Conservation (phyloP, 2,797 vertebrate genomes). For the Sciurus carolinensis region DNA sequence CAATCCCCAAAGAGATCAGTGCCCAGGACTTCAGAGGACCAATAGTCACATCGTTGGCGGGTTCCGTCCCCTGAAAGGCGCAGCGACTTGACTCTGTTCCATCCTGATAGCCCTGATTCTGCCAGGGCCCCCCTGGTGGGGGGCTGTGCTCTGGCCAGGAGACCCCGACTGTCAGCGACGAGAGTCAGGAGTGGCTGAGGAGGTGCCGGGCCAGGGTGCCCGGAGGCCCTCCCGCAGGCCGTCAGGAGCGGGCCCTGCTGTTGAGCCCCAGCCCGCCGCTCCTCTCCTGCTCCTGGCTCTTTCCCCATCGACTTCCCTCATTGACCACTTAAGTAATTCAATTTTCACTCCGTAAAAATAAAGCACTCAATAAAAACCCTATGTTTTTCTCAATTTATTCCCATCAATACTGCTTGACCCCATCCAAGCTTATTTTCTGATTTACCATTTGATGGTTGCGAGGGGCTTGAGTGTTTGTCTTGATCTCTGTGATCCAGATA, state of each 20-base stretch:
- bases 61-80: not conserved
- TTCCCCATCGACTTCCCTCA: not conserved
- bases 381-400: conserved; percentile 61
- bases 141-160: not conserved
- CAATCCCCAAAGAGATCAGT: conserved; percentile 33
- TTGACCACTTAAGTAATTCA: conserved; percentile 50
- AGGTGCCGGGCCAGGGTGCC: fast-evolving
- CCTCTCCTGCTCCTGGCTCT: not conserved
- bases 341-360: conserved; percentile 58
- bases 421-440: not conserved
- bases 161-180: not conserved
- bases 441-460: not conserved
- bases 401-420: not conserved
- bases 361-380: conserved; percentile 55
- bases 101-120: not conserved
- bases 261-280: fast-evolving
- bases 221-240: fast-evolving
- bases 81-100: fast-evolving
- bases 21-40: not conserved
- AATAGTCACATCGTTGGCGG: not conserved
- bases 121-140: not conserved
- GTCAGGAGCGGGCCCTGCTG: too few species aligned
- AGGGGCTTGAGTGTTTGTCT: not conserved
- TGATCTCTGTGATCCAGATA: not conserved
- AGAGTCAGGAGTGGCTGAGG: not conserved